phyloP scores from a whole-genome alignment of 2,113 vertebrate genomes.

The Thalassarche chlororhynchos region DNA sequence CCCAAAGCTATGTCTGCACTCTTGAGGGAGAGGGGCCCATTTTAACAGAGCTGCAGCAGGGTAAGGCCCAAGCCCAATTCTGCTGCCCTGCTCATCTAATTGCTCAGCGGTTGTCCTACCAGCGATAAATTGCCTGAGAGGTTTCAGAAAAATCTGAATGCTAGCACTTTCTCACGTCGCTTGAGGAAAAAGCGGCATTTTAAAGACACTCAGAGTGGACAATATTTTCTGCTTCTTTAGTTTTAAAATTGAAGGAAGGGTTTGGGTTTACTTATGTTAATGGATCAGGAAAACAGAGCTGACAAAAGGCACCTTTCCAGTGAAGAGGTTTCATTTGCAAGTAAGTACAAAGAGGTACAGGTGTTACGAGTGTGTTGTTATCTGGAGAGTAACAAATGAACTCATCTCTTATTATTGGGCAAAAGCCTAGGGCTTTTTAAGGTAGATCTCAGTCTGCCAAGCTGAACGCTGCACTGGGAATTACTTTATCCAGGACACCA shows the following conservation, averaged over 20 bases:
- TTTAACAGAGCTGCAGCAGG: neutral
- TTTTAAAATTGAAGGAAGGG: neutral
- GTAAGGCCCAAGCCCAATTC: neutral
- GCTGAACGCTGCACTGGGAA: neutral
- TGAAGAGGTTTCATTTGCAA: neutral
- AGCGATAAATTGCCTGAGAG: neutral
- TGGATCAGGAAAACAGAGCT: neutral
- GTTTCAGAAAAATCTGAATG: neutral
- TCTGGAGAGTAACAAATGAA: neutral
- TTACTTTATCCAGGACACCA: neutral
- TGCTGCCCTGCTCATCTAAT: neutral
- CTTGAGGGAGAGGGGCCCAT: neutral
- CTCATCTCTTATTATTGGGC: neutral
- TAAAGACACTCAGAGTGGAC: neutral
- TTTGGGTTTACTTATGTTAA: neutral
- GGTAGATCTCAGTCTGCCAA: neutral
- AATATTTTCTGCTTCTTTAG: neutral
- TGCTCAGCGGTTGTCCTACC: neutral
- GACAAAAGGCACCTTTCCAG: neutral
- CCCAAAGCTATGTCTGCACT: neutral
- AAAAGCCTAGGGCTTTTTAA: neutral
- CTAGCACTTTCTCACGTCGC: neutral
- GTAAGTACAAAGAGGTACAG: neutral
- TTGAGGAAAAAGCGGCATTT: neutral
- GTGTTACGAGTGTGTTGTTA: neutral